These are phyloP conservation scores for Campoplex nolae DNA, from an alignment of 2,888 invertebrate genomes.

Conservation along the genomic window DNA sequence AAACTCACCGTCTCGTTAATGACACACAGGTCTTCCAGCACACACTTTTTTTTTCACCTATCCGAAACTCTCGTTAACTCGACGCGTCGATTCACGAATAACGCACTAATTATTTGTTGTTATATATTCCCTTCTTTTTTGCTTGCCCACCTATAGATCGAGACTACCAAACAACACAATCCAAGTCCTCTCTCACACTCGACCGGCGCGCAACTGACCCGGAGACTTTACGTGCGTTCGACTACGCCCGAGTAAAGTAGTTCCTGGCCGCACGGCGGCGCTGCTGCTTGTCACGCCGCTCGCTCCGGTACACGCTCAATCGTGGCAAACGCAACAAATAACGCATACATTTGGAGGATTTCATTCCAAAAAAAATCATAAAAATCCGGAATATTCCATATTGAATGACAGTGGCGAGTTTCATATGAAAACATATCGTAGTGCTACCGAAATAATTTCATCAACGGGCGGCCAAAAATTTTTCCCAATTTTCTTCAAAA, in stretches of 20 bases:
- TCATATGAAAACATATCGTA: not conserved
- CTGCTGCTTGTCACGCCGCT: not conserved
- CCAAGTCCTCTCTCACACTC: conserved; percentile 78
- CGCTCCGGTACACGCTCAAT: not conserved
- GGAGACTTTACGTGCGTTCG: conserved; percentile 70
- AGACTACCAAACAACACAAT: conserved; percentile 32
- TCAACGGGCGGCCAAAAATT: not conserved
- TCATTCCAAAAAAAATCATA: not conserved
- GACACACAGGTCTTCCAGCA: conserved; percentile 76
- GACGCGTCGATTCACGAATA: conserved; percentile 55
- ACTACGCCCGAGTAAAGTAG: conserved; percentile 79
- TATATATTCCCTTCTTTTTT: conserved; percentile 20
- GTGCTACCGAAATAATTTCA: not conserved
- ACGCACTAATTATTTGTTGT: conserved; percentile 70
- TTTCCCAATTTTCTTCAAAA: not conserved
- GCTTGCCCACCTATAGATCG: conserved; percentile 26
- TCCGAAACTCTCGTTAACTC: conserved; percentile 76
- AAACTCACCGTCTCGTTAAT: conserved; percentile 79
- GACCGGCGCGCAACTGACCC: conserved; percentile 83
- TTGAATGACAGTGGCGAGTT: not conserved
- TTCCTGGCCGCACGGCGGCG: conserved; percentile 70
- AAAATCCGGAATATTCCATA: not conserved
- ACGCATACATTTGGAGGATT: not conserved
- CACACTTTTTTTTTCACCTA: conserved; percentile 74
- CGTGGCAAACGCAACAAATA: not conserved